Percentiles rank a stretch among this genome's conserved stretches.
Conservation (phyloP, 2,113 vertebrate genomes). For the Parus major region DNA sequence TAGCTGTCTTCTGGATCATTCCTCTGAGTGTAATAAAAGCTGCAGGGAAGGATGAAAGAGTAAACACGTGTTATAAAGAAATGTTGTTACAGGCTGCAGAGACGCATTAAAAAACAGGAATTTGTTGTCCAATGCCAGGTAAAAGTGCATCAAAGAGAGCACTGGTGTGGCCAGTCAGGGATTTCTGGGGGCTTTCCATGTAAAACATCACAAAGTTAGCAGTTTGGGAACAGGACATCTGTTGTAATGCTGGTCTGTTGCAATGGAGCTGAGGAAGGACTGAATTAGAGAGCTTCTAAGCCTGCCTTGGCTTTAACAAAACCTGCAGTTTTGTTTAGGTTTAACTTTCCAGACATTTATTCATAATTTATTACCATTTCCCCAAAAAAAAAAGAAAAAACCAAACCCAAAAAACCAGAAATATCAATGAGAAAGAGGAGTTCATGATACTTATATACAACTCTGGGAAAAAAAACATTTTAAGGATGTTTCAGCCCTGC, state of each 20-base stretch:
- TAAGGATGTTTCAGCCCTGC: neutral
- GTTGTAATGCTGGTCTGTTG: rapidly evolving
- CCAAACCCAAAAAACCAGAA: neutral
- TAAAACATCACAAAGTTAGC: neutral
- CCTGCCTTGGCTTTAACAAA: neutral
- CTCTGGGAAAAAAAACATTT: neutral
- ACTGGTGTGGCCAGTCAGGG: neutral
- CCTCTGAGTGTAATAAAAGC: neutral
- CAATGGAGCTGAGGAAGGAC: neutral
- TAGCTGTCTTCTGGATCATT: neutral
- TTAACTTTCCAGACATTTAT: neutral
- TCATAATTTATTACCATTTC: neutral
- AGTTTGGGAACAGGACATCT: neutral
- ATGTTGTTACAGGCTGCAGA: neutral
- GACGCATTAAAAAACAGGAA: neutral
- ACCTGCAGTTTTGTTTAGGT: neutral
- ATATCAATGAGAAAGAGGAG: neutral
- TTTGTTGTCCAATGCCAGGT: neutral
- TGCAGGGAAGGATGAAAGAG: neutral
- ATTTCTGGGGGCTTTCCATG: neutral
- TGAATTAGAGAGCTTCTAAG: neutral
- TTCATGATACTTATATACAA: neutral
- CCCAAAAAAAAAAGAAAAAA: neutral
- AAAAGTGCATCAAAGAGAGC: neutral
- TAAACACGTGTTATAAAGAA: neutral